A percentile compares a stretch with the other conserved stretches of the same genome.
Conservation (phyloP, 2,113 vertebrate species). For the Manacus vitellinus region DNA sequence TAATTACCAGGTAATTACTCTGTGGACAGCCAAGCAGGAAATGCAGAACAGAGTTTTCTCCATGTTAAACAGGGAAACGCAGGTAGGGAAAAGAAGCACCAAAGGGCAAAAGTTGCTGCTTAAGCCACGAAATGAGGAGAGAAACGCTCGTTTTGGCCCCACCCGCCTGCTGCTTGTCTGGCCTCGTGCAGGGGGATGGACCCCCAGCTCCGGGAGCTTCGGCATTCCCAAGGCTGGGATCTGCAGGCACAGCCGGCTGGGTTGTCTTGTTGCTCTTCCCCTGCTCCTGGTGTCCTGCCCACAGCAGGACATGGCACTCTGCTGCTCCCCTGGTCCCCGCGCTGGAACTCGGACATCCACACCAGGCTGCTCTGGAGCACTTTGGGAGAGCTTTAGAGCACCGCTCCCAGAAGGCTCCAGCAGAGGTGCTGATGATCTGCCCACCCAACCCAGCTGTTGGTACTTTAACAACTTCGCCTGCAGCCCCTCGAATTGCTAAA, state of each 20-base stretch:
- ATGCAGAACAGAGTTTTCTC: neutral
- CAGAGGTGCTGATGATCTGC: neutral
- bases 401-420: neutral
- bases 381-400: neutral
- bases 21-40: neutral
- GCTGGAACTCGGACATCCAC: fast-evolving
- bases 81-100: neutral
- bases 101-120: neutral
- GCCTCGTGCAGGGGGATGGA: no score
- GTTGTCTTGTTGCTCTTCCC: fast-evolving
- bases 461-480: neutral
- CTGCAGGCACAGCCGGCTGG: neutral
- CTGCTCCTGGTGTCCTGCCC: neutral
- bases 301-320: fast-evolving
- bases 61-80: neutral
- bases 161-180: neutral
- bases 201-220: neutral
- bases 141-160: fast-evolving
- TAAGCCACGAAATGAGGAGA: neutral
- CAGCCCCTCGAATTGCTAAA: neutral
- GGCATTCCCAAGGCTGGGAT: fast-evolving
- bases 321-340: neutral
- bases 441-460: neutral
- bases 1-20: slow-evolving; percentile 3
- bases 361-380: neutral